These are phyloP conservation scores for Ranitomeya variabilis DNA, from an alignment of 2,113 vertebrate species.

Conservation along the genomic window DNA sequence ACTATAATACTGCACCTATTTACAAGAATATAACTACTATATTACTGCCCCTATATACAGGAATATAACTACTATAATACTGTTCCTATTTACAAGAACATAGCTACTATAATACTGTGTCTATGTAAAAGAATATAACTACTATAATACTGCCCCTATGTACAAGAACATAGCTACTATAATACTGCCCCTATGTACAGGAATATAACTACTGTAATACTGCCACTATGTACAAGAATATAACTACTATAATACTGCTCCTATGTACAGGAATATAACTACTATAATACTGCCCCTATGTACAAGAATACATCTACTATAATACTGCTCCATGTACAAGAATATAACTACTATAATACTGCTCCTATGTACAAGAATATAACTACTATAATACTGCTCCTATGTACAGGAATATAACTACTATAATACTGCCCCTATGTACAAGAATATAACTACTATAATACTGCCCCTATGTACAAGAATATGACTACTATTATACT, in stretches of 20 bases:
- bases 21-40: constrained; percentile 4
- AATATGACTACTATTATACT: constrained; percentile 1
- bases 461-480: constrained; percentile 2
- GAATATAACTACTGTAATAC: constrained; percentile 4
- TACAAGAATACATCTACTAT: background rate
- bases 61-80: constrained; percentile 6
- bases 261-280: background rate
- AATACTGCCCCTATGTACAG: background rate
- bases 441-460: constrained; percentile 7
- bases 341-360: constrained; percentile 12
- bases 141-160: too few relatives aligned
- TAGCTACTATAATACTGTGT: background rate
- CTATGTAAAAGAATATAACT: too few relatives aligned
- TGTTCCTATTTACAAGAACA: background rate
- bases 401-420: constrained; percentile 11
- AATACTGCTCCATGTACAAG: background rate
- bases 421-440: background rate
- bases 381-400: constrained; percentile 8
- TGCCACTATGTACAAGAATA: background rate
- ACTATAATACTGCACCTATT: background rate
- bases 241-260: background rate
- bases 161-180: too few relatives aligned
- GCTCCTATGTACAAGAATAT: background rate
- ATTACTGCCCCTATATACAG: background rate
- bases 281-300: background rate